These are phyloP conservation scores for Polydrusus cervinus DNA, from an alignment of 2,888 invertebrate species.

Conservation along the genomic window DNA sequence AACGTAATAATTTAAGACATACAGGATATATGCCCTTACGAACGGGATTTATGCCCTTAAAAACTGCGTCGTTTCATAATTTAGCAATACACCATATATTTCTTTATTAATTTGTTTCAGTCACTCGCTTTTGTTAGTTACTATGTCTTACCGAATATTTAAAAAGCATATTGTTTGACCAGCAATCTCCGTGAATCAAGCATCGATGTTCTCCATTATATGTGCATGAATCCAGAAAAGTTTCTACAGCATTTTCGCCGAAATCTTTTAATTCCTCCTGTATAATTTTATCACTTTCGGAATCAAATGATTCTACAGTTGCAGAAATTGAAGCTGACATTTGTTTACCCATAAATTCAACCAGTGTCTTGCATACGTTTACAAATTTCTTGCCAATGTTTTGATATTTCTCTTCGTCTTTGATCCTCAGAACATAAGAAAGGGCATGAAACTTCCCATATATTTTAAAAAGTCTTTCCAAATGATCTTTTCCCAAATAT, in stretches of 20 bases:
- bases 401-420: constrained; percentile 27
- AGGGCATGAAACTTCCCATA: constrained; percentile 49
- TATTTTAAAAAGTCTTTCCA: constrained; percentile 31
- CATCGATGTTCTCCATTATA: constrained; percentile 5
- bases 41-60: too few relatives aligned
- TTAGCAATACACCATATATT: too few relatives aligned
- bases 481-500: constrained; percentile 32
- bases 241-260: neutral
- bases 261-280: neutral
- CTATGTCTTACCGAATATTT: too few relatives aligned
- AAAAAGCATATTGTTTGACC: too few relatives aligned
- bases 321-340: neutral
- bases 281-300: constrained; percentile 1
- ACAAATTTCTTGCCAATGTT: neutral
- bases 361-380: neutral
- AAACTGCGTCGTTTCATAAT: too few relatives aligned
- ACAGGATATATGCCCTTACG: too few relatives aligned
- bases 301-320: neutral
- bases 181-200: neutral
- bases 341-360: neutral
- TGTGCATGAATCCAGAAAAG: neutral
- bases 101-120: too few relatives aligned
- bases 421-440: constrained; percentile 35
- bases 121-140: too few relatives aligned
- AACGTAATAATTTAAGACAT: too few relatives aligned